Conservation (phyloP, 2,888 invertebrate genomes). For the Drosophila siamana region DNA sequence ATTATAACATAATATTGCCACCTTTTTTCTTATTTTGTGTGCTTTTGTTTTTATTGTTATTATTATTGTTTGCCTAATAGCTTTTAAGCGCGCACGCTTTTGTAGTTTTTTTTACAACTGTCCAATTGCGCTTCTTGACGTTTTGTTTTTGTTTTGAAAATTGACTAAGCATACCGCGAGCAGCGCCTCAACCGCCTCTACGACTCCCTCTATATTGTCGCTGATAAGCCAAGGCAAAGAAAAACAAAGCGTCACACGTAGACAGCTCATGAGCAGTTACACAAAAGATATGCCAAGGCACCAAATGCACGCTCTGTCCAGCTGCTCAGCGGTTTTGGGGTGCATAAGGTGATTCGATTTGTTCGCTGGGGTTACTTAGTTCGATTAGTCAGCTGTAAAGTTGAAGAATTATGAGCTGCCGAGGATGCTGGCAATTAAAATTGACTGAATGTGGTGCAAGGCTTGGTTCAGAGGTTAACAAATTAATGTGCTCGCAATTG, state of each 20-base stretch:
- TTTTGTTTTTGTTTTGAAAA: conserved; percentile 57
- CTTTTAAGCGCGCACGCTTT: conserved; percentile 44
- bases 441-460: neutral
- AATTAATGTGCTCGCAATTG: no score
- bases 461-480: neutral
- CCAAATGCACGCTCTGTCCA: conserved; percentile 34
- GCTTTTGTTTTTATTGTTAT: conserved; percentile 14
- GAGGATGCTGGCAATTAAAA: neutral
- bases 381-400: conserved; percentile 4
- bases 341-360: neutral
- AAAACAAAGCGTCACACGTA: conserved; percentile 63
- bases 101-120: conserved; percentile 51
- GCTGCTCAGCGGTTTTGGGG: conserved; percentile 12
- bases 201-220: neutral
- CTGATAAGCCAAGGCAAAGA: conserved; percentile 48
- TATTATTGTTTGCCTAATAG: conserved; percentile 50
- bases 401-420: neutral
- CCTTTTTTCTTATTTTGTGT: conserved; percentile 28
- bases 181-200: neutral
- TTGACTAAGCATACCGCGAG: conserved; percentile 29
- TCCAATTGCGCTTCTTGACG: conserved; percentile 43
- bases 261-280: conserved; percentile 54
- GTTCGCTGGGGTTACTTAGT: neutral
- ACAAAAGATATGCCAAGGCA: conserved; percentile 22
- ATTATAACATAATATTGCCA: conserved; percentile 5